phyloP scores from a whole-genome alignment of 2,113 vertebrate genomes.

The Hassar affinis region DNA sequence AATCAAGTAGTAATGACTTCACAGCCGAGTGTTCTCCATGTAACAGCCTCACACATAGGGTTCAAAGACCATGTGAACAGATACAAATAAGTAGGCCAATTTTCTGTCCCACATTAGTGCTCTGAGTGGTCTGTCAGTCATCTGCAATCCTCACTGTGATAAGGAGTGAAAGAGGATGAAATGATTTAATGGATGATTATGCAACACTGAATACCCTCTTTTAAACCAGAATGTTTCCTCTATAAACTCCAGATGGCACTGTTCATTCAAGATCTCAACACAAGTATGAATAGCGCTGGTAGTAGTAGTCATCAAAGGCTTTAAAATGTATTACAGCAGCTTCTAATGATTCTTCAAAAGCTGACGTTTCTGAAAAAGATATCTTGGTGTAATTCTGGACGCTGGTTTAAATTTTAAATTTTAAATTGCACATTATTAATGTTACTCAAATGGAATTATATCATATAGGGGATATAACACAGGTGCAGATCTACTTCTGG shows the following conservation, averaged over 20 bases:
- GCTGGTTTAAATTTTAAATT: background rate
- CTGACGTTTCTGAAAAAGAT: background rate
- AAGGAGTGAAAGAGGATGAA: conserved; percentile 13
- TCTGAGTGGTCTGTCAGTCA: conserved; percentile 34
- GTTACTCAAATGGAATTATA: background rate
- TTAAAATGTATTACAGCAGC: background rate
- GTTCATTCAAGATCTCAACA: conserved; percentile 35
- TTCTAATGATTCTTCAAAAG: background rate
- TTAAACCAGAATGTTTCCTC: background rate
- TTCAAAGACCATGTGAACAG: conserved; percentile 40
- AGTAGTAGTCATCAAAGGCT: background rate
- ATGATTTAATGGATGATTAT: conserved; percentile 29
- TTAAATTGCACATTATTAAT: background rate
- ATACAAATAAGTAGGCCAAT: conserved; percentile 41
- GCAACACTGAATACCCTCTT: background rate
- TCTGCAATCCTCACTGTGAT: conserved; percentile 6
- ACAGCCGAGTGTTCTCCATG: background rate
- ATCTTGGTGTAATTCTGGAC: background rate
- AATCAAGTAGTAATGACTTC: conserved; percentile 27
- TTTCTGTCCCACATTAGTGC: conserved; percentile 20
- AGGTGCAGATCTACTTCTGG: background rate
- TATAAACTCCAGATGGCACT: conserved; percentile 53
- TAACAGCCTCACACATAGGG: conserved; percentile 40
- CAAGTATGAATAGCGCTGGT: background rate
- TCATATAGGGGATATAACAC: background rate